Base-by-base conservation (phyloP, 2,797 vertebrate species). In the Orestias chungarensis region DNA sequence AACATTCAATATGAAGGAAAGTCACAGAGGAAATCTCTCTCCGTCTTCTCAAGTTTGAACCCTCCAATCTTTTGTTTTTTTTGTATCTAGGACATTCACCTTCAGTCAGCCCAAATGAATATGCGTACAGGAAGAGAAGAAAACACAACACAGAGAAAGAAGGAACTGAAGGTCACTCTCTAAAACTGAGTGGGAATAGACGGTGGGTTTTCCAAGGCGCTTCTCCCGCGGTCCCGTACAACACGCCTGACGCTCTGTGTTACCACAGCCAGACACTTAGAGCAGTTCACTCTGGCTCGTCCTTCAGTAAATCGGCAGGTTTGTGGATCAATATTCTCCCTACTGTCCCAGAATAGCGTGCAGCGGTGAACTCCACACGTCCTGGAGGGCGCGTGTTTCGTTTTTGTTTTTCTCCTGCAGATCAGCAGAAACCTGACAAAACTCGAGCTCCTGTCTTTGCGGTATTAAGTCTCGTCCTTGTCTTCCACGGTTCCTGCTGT, bases 41-140 rank as follows among this genome's bases (percentile, higher is more conserved):
- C 11, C 57, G 67, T 61, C 52, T 12, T 67, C 49, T 6, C 18
- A 49, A 65, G 71, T 67, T 55, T 54, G 61, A 70, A 79, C 70
- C 70, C 64, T 71, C 68, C 43, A 70, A 79, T 85, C 85, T 74
- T 77, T 86, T 73, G 74, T 87, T 81, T 88, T 71, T 81, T 70
- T 74, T 61, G n/a, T n/a, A n/a, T 44, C 67, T 14, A 76, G 86
- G 82, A 91, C 88, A 92, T 92, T 91, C 87, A 47, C 70, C 46
- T 76, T 47, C 23, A 29, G 78, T 84, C 71, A 82, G 69, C 59
- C 86, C 82, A 38, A 92, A 94, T 91, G 93, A 93, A 93, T 91
- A 93, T 33, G 65, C 46, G 6, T 49, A 82, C 27, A 11, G 76
- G 47, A 68, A 74, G 43, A 69, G 29, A 61, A 54, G 59, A 15